These are phyloP conservation scores for Leucophenga montana DNA, from an alignment of 2,888 invertebrate species.

Conservation along the genomic window DNA sequence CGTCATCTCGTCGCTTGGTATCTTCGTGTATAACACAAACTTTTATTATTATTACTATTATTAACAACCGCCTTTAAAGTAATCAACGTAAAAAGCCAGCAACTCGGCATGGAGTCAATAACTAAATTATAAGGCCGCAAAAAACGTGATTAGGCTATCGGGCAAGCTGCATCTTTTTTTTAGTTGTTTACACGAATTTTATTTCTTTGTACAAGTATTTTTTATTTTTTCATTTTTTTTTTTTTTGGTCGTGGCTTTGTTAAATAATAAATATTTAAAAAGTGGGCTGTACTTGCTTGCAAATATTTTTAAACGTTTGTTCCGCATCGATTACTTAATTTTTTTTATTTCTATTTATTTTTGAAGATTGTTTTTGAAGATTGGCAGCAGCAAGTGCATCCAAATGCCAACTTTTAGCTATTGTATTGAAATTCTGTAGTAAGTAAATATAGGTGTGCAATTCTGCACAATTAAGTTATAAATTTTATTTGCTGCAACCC, in stretches of 20 bases:
- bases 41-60: slow-evolving; percentile 15
- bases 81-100: neutral
- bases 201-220: neutral
- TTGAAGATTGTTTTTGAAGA: neutral
- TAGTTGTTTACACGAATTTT: neutral
- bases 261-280: slow-evolving; percentile 23
- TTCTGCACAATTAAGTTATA: no score
- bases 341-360: neutral
- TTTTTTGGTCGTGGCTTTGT: neutral
- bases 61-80: neutral
- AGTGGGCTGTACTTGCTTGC: neutral
- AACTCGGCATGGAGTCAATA: neutral
- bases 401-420: no score
- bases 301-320: slow-evolving; percentile 19
- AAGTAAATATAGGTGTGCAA: no score
- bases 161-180: slow-evolving; percentile 23
- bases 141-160: slow-evolving; percentile 32
- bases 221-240: no score
- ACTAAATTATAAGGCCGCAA: slow-evolving; percentile 18
- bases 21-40: slow-evolving; percentile 5
- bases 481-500: no score
- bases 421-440: no score
- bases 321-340: slow-evolving; percentile 15
- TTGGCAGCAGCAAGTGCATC: no score
- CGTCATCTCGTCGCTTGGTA: no score